Evolutionary conservation across 2,113 vertebrate species (phyloP).

Genomic region (Oxygymnocypris stewartii): DNA sequence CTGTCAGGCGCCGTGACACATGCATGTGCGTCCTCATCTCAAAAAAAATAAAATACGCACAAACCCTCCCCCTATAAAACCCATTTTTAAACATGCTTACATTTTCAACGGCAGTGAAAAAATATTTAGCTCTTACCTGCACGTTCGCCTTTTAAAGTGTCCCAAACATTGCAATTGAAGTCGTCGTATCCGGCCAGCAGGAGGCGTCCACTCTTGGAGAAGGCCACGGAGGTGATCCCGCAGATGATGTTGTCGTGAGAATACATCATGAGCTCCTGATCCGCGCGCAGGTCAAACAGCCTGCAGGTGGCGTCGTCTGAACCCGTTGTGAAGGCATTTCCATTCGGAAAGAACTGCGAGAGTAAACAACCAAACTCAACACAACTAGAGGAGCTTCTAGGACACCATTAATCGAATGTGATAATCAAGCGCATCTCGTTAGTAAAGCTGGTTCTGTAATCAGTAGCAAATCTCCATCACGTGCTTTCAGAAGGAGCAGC

Average conservation of each 20-base stretch:
- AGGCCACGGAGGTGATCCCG: slow-evolving; percentile 95
- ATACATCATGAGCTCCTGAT: slow-evolving; percentile 93
- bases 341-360: slow-evolving; percentile 91
- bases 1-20: too few relatives aligned
- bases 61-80: too few relatives aligned
- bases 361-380: background rate
- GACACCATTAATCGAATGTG: too few relatives aligned
- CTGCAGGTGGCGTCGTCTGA: slow-evolving; percentile 96
- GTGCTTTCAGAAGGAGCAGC: too few relatives aligned
- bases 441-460: too few relatives aligned
- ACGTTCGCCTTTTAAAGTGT: slow-evolving; percentile 93
- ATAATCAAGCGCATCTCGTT: too few relatives aligned
- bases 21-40: too few relatives aligned
- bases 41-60: too few relatives aligned
- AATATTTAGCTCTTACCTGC: slow-evolving; percentile 77
- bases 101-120: too few relatives aligned
- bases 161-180: slow-evolving; percentile 98
- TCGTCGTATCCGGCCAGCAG: slow-evolving; percentile 94
- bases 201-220: slow-evolving; percentile 97
- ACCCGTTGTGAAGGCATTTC: slow-evolving; percentile 93
- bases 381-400: too few relatives aligned
- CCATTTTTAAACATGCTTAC: too few relatives aligned
- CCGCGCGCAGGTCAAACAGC: slow-evolving; percentile 94
- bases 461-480: too few relatives aligned
- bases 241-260: slow-evolving; percentile 97